Percentiles rank a stretch among this genome's conserved stretches.
phyloP scores from a whole-genome alignment of 2,797 vertebrate genomes.

The Odontamblyopus rebecca region DNA sequence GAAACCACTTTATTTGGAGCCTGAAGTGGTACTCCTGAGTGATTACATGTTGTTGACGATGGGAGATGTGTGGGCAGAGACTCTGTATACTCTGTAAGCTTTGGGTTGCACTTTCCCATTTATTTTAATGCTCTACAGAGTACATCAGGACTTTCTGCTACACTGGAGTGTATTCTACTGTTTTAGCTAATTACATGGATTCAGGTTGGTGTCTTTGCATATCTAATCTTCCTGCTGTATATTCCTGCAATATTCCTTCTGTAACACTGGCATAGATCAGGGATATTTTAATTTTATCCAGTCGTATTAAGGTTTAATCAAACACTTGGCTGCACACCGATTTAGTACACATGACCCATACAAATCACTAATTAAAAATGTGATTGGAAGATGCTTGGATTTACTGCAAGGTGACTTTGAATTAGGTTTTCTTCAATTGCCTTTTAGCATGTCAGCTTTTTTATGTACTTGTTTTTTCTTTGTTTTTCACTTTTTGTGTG shows the following conservation, averaged over 20 bases:
- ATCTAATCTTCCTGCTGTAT: constrained; percentile 3
- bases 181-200: background rate
- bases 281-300: constrained; percentile 38
- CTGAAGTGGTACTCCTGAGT: constrained; percentile 3
- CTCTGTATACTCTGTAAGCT: background rate
- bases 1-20: constrained; percentile 11
- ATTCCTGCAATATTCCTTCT: constrained; percentile 14
- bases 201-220: constrained; percentile 8
- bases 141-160: background rate
- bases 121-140: background rate
- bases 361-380: constrained; percentile 30
- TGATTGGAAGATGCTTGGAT: constrained; percentile 5
- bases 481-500: too few relatives aligned
- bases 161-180: background rate
- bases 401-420: constrained; percentile 11
- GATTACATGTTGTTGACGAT: constrained; percentile 10
- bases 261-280: constrained; percentile 31
- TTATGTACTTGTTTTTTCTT: background rate
- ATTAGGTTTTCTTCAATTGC: background rate
- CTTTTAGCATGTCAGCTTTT: background rate
- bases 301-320: constrained; percentile 53
- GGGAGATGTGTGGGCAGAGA: constrained; percentile 1
- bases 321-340: constrained; percentile 37
- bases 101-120: background rate
- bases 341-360: constrained; percentile 30